These are phyloP conservation scores for Eupithecia exiguata DNA, from an alignment of 2,888 invertebrate genomes.

Conservation along the genomic window DNA sequence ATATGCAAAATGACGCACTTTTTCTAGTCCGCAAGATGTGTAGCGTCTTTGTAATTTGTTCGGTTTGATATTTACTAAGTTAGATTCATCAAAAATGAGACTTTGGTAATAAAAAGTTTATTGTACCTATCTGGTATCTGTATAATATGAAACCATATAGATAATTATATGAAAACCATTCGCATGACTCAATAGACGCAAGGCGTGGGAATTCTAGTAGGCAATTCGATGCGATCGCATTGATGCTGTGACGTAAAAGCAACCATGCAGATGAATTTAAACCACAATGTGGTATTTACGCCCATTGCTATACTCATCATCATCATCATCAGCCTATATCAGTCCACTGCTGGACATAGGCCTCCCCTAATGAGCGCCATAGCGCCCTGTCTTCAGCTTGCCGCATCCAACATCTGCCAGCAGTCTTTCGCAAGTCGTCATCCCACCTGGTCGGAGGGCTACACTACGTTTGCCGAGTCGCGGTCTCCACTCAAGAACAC, in stretches of 20 bases:
- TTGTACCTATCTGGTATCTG: background rate
- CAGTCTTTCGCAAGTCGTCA: no score
- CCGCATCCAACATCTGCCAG: no score
- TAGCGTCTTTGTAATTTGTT: background rate
- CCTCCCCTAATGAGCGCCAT: no score
- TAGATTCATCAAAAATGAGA: background rate
- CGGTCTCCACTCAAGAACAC: no score
- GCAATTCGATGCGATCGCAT: slow-evolving; percentile 31
- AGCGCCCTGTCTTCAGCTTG: no score
- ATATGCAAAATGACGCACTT: background rate
- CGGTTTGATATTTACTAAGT: background rate
- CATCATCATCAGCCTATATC: no score
- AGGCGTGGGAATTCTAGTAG: slow-evolving; percentile 38
- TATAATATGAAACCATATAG: background rate
- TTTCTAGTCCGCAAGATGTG: background rate
- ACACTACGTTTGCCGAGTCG: no score
- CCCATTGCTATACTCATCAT: slow-evolving; percentile 1
- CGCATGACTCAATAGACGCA: slow-evolving; percentile 22
- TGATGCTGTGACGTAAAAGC: slow-evolving; percentile 33
- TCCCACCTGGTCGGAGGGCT: no score
- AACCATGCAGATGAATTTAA: slow-evolving; percentile 36
- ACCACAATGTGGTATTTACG: slow-evolving; percentile 20
- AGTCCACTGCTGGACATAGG: no score
- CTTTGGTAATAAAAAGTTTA: background rate
- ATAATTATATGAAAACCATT: slow-evolving; percentile 13